Evolutionary conservation across 2,113 vertebrate genomes (phyloP).

Genomic region (Girardinichthys multiradiatus): DNA sequence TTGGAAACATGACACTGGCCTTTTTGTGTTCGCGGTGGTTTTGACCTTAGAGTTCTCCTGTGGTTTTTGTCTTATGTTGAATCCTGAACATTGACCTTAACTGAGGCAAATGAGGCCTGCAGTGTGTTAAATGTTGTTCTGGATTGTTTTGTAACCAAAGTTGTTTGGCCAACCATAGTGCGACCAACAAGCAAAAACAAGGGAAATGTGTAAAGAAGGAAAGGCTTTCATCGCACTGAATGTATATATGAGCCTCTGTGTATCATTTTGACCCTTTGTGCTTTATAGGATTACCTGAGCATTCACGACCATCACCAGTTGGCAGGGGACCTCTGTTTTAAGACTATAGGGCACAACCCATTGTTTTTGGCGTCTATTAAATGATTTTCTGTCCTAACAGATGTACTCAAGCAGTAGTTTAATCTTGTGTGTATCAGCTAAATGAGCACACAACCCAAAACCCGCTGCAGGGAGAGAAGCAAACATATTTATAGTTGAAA

Average conservation of each 20-base stretch:
- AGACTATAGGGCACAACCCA: not conserved
- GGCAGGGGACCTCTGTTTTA: not conserved
- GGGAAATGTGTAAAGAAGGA: too few relatives aligned
- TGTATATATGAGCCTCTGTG: too few relatives aligned
- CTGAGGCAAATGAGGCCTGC: too few relatives aligned
- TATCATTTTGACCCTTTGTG: too few relatives aligned
- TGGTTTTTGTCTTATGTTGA: not conserved
- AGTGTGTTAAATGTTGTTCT: not conserved
- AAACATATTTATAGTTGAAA: slow-evolving; percentile 2
- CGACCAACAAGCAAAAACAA: too few relatives aligned
- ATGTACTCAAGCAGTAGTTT: not conserved
- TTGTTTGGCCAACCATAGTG: too few relatives aligned
- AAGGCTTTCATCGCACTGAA: too few relatives aligned
- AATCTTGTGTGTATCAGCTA: not conserved
- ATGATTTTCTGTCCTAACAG: not conserved
- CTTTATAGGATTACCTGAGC: too few relatives aligned
- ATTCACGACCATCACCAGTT: not conserved
- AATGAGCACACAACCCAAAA: not conserved
- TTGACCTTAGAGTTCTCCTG: too few relatives aligned
- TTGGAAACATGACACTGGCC: not conserved
- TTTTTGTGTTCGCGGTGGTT: not conserved
- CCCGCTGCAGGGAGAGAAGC: not conserved
- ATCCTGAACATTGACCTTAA: not conserved
- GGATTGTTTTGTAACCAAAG: too few relatives aligned
- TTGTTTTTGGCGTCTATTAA: not conserved